A percentile compares a stretch with the other conserved stretches of the same genome.
Conservation (phyloP, 2,888 invertebrate species). For the Biston stratarius region DNA sequence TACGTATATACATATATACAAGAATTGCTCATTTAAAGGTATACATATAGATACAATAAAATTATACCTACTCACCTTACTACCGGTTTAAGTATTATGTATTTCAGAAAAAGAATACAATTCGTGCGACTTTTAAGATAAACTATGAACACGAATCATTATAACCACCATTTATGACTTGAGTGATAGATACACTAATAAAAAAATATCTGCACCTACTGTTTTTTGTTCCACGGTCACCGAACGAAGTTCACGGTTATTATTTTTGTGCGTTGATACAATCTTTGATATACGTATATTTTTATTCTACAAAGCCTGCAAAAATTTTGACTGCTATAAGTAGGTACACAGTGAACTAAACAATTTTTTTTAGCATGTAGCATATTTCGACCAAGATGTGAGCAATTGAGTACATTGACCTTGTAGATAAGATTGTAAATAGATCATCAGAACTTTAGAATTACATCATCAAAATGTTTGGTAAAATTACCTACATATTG, state of each 20-base stretch:
- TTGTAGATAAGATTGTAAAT: constrained; percentile 23
- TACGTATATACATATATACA: no score
- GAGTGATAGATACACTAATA: neutral
- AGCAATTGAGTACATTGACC: constrained; percentile 5
- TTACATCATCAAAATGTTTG: constrained; percentile 14
- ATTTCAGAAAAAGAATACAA: neutral
- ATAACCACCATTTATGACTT: neutral
- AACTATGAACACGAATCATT: neutral
- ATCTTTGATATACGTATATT: neutral
- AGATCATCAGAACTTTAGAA: neutral
- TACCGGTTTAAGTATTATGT: neutral
- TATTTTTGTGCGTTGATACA: neutral
- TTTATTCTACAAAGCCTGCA: no score
- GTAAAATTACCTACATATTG: neutral
- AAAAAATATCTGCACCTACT: neutral
- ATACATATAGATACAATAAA: no score
- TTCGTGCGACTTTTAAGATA: neutral
- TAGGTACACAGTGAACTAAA: no score
- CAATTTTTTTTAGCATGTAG: neutral
- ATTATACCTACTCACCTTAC: neutral
- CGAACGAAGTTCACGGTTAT: constrained; percentile 1
- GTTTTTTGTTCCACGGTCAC: neutral
- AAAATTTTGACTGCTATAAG: no score
- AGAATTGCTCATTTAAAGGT: no score
- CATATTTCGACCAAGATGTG: constrained; percentile 2